Base-by-base conservation (phyloP, 2,797 vertebrate genomes). In the Pangasius sanitwongsei region DNA sequence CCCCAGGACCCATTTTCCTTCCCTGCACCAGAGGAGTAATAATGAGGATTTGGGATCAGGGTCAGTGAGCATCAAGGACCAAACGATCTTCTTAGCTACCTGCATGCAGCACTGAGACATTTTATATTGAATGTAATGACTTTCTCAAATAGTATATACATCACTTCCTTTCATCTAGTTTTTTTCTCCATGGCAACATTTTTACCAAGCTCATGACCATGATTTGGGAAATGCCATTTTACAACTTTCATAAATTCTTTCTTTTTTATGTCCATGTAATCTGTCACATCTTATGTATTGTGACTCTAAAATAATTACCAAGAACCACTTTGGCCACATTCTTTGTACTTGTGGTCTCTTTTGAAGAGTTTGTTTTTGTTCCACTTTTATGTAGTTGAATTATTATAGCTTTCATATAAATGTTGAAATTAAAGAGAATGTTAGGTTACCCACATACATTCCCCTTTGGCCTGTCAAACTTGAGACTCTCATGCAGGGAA, bases 331-430 rank as follows among this genome's bases (percentile, higher is more conserved):
- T 86, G 89, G 92, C 91, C 91, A 83, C 70, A 92, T 92, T 92
- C 94, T 93, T 92, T 88, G 78, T 93, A 91, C 88, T 91, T 93
- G 94, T 88, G 94, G 94, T 93, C 93, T 92, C 89, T 80, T 93
- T 94, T 92, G 65, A 93, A 94, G 90, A 25, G 59, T 90, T 94
- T 93, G 92, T 93, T 95, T 94, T 94, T 91, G 87, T 91, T 92
- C 86, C 91, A 83, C 92, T 93, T 90, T 91, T 34, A 90, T 92
- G 89, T 74, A 85, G 89, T 89, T 89, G 86, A 94, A 89, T 93
- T 91, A 90, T 87, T 88, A 86, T 90, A 61, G 87, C 90, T 92
- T 92, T 94, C 93, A 93, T 92, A 94, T 92, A 89, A 91, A 93
- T 90, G 89, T 90, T 89, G 80, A 83, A 90, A 92, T 89, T 93